Percentiles rank a stretch among this genome's conserved stretches.
Conservation (phyloP, 2,888 invertebrate species). For the Dinocampus coccinellae region DNA sequence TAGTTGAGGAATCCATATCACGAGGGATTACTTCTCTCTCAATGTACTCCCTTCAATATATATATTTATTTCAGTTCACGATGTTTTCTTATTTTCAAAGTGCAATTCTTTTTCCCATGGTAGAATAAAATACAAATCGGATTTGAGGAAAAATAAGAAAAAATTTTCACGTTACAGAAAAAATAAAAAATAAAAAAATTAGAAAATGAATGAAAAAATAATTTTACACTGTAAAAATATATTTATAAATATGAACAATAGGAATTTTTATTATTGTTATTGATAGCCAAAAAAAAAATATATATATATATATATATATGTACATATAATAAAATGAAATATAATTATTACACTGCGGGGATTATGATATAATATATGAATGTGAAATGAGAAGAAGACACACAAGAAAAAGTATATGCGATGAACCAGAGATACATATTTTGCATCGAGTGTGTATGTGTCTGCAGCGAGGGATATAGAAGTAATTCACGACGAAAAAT, state of each 20-base stretch:
- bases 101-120: background rate
- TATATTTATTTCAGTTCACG: background rate
- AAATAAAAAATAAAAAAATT: too few species aligned
- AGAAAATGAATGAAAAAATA: too few species aligned
- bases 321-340: background rate
- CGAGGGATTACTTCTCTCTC: background rate
- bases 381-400: background rate
- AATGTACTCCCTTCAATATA: background rate
- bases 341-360: background rate
- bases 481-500: conserved; percentile 3
- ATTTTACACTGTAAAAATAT: too few species aligned
- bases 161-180: too few species aligned
- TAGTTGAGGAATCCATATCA: background rate
- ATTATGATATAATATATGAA: background rate
- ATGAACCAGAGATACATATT: background rate
- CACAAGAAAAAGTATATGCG: background rate
- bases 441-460: background rate
- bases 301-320: too few species aligned
- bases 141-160: background rate
- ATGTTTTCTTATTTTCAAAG: background rate
- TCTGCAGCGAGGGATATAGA: background rate
- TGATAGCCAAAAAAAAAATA: too few species aligned
- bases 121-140: background rate
- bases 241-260: too few species aligned
- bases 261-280: too few species aligned